phyloP scores from a whole-genome alignment of 2,797 vertebrate species.

The Echeneis naucrates region DNA sequence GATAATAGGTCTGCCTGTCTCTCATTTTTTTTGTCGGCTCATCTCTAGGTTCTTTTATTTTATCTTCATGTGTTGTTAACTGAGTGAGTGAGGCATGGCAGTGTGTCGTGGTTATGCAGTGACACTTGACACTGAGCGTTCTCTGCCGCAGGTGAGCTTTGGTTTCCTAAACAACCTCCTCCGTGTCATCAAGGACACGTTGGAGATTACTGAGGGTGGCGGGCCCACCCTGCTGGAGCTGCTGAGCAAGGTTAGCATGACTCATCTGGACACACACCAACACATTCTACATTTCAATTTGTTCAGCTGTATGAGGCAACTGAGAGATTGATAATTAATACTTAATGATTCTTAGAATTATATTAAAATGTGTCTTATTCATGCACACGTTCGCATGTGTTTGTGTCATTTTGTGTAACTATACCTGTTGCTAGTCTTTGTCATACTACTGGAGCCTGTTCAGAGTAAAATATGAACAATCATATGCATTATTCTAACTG shows the following conservation, averaged over 20 bases:
- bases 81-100: background rate
- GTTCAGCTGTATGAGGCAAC: background rate
- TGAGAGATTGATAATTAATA: conserved; percentile 23
- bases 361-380: background rate
- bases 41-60: background rate
- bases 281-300: background rate
- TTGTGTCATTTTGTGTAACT: background rate
- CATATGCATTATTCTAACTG: too few species aligned
- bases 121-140: conserved; percentile 48
- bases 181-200: conserved; percentile 78
- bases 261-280: background rate
- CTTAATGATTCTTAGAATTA: background rate
- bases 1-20: background rate
- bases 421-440: background rate
- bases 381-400: background rate
- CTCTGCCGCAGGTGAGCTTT: conserved; percentile 87
- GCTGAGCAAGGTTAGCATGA: conserved; percentile 83
- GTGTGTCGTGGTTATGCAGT: background rate
- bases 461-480: background rate
- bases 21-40: background rate
- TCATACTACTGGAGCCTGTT: background rate
- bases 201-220: conserved; percentile 69
- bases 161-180: conserved; percentile 88
- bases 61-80: background rate
- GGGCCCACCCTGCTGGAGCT: conserved; percentile 81